Base-by-base conservation (phyloP, 2,113 vertebrate genomes). In the Amazona guildingii region DNA sequence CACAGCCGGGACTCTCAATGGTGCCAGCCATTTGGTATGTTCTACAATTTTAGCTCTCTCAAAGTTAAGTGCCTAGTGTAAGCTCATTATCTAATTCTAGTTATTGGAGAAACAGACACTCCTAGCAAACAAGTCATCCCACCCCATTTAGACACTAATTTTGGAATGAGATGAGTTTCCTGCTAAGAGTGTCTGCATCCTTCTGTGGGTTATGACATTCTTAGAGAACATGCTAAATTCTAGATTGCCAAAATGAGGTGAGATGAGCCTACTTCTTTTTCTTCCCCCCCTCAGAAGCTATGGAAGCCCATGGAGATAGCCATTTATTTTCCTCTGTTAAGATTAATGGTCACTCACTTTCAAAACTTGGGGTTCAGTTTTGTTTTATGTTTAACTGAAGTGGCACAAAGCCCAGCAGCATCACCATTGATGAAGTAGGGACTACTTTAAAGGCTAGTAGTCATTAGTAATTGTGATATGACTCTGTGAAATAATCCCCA, bases 31-130 rank as follows among this genome's bases (percentile, higher is more conserved):
- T 86, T 92, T 91, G 63, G 62, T 75, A 64, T 13, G 10, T 64
- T 90, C 35, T 70, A 44, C 44, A 73, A 1, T 87, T 95, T 91
- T 94, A 96, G 57, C 52, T 12, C 69, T 86, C 13, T 3, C 35
- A 17, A 72, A 81, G 15, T 72, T 41, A 54, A 88, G 49, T 35
- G 12, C 9, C 35, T 75, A n/a, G 18, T 73, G 57, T 91, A 79
- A 91, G 52, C 33, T 91, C 39, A 31, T 91, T 86, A 64, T 64
- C 81, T 92, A 94, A 92, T 89, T 94, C 64, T 76, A 78, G 88
- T 63, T 57, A 78, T 5, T 82, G 48, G 43, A 88, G 83, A 91
- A 95, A 68, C 27, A 92, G 73, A 61, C 18, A 64, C 16, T 21
- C 78, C 64, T 72, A 70, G 68, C 37, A 11, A 84, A 61, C 18